These are phyloP conservation scores for Orchesella cincta DNA, from an alignment of 1,140 invertebrate genomes.

Conservation along the genomic window DNA sequence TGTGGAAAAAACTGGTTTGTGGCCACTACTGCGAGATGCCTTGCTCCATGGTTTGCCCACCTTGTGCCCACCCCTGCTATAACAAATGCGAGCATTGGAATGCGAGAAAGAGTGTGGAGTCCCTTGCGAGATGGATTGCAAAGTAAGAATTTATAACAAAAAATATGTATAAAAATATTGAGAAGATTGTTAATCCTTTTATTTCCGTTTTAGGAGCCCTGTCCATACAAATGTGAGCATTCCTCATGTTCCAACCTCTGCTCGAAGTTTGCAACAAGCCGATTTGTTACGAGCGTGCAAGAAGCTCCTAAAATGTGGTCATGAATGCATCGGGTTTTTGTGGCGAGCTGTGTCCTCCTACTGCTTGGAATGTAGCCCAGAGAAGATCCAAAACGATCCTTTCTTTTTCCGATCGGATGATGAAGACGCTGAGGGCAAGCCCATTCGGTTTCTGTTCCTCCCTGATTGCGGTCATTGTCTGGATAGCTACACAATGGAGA, in stretches of 20 bases:
- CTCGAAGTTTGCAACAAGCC: constrained; percentile 59
- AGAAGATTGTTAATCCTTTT: no score
- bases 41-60: no score
- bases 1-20: no score
- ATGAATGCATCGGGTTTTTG: constrained; percentile 68
- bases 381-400: constrained; percentile 53
- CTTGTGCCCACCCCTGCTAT: no score
- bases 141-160: no score
- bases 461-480: constrained; percentile 66
- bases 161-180: no score
- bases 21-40: no score
- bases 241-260: constrained; percentile 62
- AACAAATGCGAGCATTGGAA: no score
- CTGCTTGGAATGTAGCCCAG: not conserved
- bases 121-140: no score
- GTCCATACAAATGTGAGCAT: constrained; percentile 59
- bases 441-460: constrained; percentile 62
- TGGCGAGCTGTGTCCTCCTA: constrained; percentile 61
- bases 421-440: constrained; percentile 36
- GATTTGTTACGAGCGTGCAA: constrained; percentile 62
- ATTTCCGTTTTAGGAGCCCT: no score
- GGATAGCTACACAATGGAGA: constrained; percentile 62
- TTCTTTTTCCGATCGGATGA: constrained; percentile 58
- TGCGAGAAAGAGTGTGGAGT: no score
- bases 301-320: constrained; percentile 59